Evolutionary conservation across 2,113 vertebrate genomes (phyloP).

Genomic region (Argyrosomus japonicus): DNA sequence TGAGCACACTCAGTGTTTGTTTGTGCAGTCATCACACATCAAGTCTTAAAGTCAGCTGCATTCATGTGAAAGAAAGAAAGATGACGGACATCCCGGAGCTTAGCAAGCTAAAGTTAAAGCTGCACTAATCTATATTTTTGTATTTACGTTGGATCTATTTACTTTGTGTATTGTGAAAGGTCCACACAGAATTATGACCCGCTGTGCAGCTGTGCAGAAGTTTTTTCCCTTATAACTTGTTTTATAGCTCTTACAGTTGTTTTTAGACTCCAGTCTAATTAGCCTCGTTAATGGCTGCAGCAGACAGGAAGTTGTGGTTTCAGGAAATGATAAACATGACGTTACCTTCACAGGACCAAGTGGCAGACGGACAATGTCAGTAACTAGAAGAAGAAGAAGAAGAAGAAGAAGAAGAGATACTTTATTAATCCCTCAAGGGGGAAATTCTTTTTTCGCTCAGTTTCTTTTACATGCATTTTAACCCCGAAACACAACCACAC

Average conservation of each 20-base stretch:
- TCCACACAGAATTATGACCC: neutral
- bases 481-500: too few species aligned
- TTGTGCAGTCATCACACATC: slow-evolving; percentile 26
- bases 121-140: neutral
- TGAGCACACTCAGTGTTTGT: slow-evolving; percentile 42
- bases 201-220: neutral
- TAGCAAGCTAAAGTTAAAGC: slow-evolving; percentile 5
- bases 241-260: neutral
- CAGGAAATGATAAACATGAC: neutral
- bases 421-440: too few species aligned
- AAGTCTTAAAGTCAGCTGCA: slow-evolving; percentile 31
- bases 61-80: neutral
- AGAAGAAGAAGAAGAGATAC: too few species aligned
- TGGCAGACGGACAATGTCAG: too few species aligned
- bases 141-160: neutral
- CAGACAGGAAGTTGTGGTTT: neutral
- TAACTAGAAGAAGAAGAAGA: too few species aligned
- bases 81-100: neutral
- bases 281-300: neutral
- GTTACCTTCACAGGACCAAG: neutral
- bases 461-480: too few species aligned
- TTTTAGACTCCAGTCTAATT: slow-evolving; percentile 1
- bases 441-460: too few species aligned
- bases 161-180: neutral
- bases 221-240: neutral